phyloP scores from a whole-genome alignment of 2,113 vertebrate species.

The Bettongia penicillata region DNA sequence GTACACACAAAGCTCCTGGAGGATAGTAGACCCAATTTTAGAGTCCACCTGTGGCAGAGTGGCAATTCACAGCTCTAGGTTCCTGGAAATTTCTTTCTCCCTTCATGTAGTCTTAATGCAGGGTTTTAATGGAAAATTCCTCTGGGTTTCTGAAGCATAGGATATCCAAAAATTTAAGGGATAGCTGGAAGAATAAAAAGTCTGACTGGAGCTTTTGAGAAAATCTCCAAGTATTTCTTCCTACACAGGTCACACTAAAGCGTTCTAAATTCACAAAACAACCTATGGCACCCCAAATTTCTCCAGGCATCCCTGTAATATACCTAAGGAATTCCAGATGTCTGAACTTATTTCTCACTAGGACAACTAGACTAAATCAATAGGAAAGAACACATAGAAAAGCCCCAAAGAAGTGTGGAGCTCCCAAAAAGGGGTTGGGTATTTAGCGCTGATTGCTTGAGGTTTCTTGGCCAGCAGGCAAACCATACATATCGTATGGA shows the following conservation, averaged over 20 bases:
- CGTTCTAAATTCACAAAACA: background rate
- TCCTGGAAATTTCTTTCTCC: background rate
- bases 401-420: background rate
- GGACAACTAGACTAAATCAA: background rate
- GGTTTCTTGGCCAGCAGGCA: background rate
- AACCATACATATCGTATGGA: background rate
- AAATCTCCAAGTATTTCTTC: background rate
- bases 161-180: background rate
- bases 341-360: background rate
- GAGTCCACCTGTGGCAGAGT: background rate
- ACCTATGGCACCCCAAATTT: background rate
- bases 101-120: background rate
- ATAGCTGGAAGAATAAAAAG: background rate
- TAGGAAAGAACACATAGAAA: background rate
- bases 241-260: background rate
- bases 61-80: background rate
- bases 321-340: background rate
- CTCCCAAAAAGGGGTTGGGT: background rate
- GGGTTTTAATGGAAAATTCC: background rate
- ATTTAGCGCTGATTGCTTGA: background rate
- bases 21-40: background rate
- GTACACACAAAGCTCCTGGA: background rate
- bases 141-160: background rate
- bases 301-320: background rate
- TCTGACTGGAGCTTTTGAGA: background rate